Base-by-base conservation (phyloP, 1,140 invertebrate genomes). In the Galleria mellonella region DNA sequence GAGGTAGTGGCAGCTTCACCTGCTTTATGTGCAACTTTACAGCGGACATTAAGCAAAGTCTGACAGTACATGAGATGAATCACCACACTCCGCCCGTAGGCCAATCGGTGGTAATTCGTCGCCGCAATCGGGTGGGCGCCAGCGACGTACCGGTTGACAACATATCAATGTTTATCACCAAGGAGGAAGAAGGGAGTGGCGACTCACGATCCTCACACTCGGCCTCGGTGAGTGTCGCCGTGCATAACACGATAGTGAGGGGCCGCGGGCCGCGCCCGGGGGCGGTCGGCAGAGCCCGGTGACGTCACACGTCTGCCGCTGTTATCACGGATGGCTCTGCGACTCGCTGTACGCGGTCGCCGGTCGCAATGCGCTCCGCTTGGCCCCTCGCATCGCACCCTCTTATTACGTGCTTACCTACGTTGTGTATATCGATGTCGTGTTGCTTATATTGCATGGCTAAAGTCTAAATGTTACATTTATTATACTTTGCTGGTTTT, bases 11-110 rank as follows among this genome's bases (percentile, higher is more conserved):
- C 9, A 90, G 91, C 41, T 95, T 93, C 81, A 91, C 92, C 62
- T 98, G 97, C 81, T 90, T 91, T 10, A 90, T 94, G 48, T 98
- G 97, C 79, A 96, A 94, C 71, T 98, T 97, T 78, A 94, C 95
- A 0, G 94, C 95, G 9, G 94, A 96, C 63, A 97, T 96, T 58
- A 95, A 96, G 66, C 96, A 97, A 67, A 96, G 94, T 72, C 86
- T 98, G 45, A 97, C 95, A 0, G 93, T 97, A 13, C 96, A 98
- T 75, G 93, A 97, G 69, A 93, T 95, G 86, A 95, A 95, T 84
- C 93, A 95, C 71, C 93, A 96, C 84, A 89, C 96, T 62, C 93
- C 93, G 35, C 90, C 92, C 1, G 90, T 91, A 41, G 91, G 92
- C 30, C 90, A 91, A 62, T 62, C 60, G 70, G 51, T 48, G 68